These are phyloP conservation scores for Schrankia costaestrigalis DNA, from an alignment of 2,888 invertebrate species.

Conservation along the genomic window DNA sequence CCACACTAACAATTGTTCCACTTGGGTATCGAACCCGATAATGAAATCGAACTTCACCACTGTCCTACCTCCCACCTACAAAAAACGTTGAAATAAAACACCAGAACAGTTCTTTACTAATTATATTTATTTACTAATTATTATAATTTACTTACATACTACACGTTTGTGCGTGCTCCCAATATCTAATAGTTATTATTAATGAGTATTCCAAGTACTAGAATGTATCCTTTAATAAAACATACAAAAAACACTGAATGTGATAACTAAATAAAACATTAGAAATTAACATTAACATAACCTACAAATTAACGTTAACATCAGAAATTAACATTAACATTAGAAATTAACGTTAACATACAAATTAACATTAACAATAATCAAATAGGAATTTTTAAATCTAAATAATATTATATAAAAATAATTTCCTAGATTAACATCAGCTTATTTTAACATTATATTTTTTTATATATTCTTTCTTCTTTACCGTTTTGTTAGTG, in stretches of 20 bases:
- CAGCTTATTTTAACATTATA: too few species aligned
- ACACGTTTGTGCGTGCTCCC: slow-evolving; percentile 54
- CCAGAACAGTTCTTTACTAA: too few species aligned
- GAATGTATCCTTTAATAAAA: slow-evolving; percentile 38
- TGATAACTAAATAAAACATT: slow-evolving; percentile 46
- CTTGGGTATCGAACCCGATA: too few species aligned
- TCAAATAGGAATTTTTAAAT: slow-evolving; percentile 40
- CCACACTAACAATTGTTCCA: too few species aligned
- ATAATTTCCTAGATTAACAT: too few species aligned
- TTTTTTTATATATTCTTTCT: too few species aligned
- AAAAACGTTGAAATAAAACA: slow-evolving; percentile 37
- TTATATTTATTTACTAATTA: slow-evolving; percentile 25
- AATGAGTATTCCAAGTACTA: slow-evolving; percentile 78
- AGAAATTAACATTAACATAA: slow-evolving; percentile 18
- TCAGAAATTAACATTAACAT: slow-evolving; percentile 21
- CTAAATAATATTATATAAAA: neutral
- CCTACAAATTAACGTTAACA: slow-evolving; percentile 34
- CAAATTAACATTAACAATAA: slow-evolving; percentile 36
- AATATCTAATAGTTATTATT: slow-evolving; percentile 43
- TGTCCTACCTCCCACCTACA: too few species aligned
- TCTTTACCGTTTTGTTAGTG: too few species aligned
- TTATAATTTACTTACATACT: slow-evolving; percentile 40
- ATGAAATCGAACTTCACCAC: too few species aligned
- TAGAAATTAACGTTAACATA: too few species aligned
- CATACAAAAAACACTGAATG: slow-evolving; percentile 64